phyloP scores from a whole-genome alignment of 1,140 invertebrate species.

The Pygmarrhopalites habei region DNA sequence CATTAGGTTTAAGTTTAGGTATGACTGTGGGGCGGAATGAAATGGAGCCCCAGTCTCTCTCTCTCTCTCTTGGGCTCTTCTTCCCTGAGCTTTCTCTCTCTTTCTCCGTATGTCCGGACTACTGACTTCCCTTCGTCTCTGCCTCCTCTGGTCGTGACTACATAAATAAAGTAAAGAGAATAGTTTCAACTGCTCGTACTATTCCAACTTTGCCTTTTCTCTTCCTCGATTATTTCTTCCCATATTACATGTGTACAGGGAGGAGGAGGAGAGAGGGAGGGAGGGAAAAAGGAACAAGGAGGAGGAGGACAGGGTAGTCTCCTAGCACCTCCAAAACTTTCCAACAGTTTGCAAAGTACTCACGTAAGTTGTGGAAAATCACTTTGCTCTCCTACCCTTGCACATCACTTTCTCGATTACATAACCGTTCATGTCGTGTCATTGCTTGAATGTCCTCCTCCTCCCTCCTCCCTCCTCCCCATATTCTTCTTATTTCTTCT shows the following conservation, averaged over 20 bases:
- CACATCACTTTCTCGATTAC: conserved; percentile 5
- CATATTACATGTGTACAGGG: not conserved
- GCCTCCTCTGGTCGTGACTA: too few relatives aligned
- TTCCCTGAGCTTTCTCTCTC: not conserved
- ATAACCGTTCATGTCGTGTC: conserved; percentile 11
- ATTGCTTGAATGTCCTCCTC: not conserved
- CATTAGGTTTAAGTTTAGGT: conserved; percentile 8
- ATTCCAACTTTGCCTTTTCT: not conserved
- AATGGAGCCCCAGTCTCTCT: too few relatives aligned
- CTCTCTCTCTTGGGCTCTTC: not conserved
- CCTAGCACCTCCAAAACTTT: too few relatives aligned
- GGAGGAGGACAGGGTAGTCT: too few relatives aligned
- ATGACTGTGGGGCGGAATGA: not conserved
- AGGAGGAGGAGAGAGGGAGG: too few relatives aligned
- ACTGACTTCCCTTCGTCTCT: too few relatives aligned
- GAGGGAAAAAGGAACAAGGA: too few relatives aligned
- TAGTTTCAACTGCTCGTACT: conserved; percentile 10
- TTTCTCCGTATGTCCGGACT: not conserved
- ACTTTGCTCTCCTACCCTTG: conserved; percentile 5
- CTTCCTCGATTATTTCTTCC: not conserved
- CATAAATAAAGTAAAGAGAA: conserved; percentile 9
- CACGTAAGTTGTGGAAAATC: conserved; percentile 14
- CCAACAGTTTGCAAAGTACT: conserved; percentile 10
- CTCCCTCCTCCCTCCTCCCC: not conserved
- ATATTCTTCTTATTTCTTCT: not conserved